These are phyloP conservation scores for Dryococelus australis DNA, from an alignment of 2,888 invertebrate species.

Conservation along the genomic window DNA sequence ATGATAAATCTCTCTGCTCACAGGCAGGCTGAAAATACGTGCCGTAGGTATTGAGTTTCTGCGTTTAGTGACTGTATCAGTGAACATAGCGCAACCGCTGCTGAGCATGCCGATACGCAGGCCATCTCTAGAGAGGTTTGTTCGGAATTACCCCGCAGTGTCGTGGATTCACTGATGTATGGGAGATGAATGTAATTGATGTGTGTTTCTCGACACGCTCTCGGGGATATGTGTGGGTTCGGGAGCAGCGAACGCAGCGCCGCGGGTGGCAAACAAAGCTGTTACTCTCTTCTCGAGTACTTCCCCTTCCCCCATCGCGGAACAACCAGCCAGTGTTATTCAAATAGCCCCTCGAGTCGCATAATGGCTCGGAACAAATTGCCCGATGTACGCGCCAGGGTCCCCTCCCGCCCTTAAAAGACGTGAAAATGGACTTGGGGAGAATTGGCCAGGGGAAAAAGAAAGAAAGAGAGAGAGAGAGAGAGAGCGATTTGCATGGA, in stretches of 20 bases:
- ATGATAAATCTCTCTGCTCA: too few species aligned
- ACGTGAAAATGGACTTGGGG: slow-evolving; percentile 1
- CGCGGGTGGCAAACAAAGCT: slow-evolving; percentile 11
- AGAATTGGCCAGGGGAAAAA: not conserved
- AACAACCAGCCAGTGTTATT: slow-evolving; percentile 12
- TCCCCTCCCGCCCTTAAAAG: not conserved
- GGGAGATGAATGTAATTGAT: not conserved
- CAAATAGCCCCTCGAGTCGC: slow-evolving; percentile 10
- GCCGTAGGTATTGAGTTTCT: too few species aligned
- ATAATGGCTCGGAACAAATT: slow-evolving; percentile 9
- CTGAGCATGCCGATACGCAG: too few species aligned
- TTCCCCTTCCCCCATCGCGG: not conserved
- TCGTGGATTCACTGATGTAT: not conserved
- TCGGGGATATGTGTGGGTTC: not conserved
- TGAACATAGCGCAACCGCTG: too few species aligned
- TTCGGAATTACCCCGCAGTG: not conserved
- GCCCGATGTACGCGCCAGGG: too few species aligned
- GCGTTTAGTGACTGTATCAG: too few species aligned
- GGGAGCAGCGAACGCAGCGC: not conserved
- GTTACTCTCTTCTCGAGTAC: not conserved
- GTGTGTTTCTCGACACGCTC: not conserved
- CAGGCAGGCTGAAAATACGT: too few species aligned
- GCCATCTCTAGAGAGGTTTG: not conserved
- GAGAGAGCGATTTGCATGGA: not conserved
- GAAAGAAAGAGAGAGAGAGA: not conserved